phyloP scores from a whole-genome alignment of 1,140 invertebrate genomes.

The Drosophila mojavensis region DNA sequence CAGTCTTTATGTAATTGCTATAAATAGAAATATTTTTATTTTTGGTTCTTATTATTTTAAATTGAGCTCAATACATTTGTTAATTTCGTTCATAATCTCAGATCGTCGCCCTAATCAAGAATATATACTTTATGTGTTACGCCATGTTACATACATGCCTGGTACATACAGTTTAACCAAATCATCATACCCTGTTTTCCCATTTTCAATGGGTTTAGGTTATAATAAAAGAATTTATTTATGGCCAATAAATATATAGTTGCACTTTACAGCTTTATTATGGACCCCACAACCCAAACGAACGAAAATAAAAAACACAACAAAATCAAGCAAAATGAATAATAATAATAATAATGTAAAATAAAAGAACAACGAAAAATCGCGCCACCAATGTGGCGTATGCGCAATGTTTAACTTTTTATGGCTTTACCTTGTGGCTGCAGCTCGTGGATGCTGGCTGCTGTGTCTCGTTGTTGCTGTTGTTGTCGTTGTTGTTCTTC shows the following conservation, averaged over 20 bases:
- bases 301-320: background rate
- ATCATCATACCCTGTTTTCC: too few relatives aligned
- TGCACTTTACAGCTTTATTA: conserved; percentile 67
- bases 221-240: conserved; percentile 30
- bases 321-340: conserved; percentile 5
- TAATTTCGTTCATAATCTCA: too few relatives aligned
- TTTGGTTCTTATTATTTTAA: too few relatives aligned
- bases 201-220: too few relatives aligned
- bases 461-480: background rate
- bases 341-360: conserved; percentile 29
- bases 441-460: conserved; percentile 10
- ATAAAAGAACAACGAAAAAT: conserved; percentile 31
- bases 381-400: conserved; percentile 43
- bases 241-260: conserved; percentile 62
- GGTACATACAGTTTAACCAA: too few relatives aligned
- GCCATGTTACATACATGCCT: too few relatives aligned
- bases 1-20: too few relatives aligned
- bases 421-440: conserved; percentile 48
- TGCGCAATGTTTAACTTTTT: conserved; percentile 64
- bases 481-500: conserved; percentile 13
- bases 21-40: too few relatives aligned
- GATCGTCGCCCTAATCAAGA: too few relatives aligned
- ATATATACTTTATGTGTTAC: too few relatives aligned
- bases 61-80: too few relatives aligned
- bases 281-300: conserved; percentile 38